Evolutionary conservation across 1,140 invertebrate genomes (phyloP), one percentile per base, ranked within the genome.

Genomic region (Aplysia californica): DNA sequence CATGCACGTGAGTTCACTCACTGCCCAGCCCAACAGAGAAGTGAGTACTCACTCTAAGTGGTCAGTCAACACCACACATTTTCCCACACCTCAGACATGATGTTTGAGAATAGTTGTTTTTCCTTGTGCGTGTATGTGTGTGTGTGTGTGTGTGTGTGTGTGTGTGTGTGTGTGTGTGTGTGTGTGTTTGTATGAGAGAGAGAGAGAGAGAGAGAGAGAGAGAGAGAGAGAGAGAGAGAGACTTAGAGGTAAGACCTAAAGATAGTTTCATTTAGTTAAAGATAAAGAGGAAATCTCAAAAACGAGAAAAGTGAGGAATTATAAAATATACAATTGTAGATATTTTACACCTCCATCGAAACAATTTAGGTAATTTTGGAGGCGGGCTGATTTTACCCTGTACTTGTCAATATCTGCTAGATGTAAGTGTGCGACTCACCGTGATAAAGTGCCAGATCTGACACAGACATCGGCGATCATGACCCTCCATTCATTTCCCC

Each of bases 171-270:
- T 38, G 39, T 39, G 59, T 39, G 67, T 39, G 67, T 2, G 67
- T 23, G 67, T 1, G 5, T 26, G 65, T 41, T 61, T 35, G 44
- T 39, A 41, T 33, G 26, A 76, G 44, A 68, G 35, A 41, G 75
- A 58, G 66, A 56, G 41, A 70, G 10, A 59, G 65, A 55, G 39
- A 55, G 44, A 39, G 65, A 70, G 33, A 55, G 68, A 70, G 50
- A 70, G 21, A 36, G 50, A 55, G 64, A 67, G n/a, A 65, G 41
- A 67, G 41, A 64, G 18, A 33, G 29, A 44, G 35, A 67, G 41
- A 36, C 35, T 15, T 44, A 44, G 33, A 55, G 10, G 50, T 55
- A 26, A 38, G 26, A 10, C 18, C 35, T 29, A 38, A 55, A 71
- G 44, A 38, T 31, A 56, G 21, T 33, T 29, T 26, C 23, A 71